Evolutionary conservation across 2,113 vertebrate species (phyloP).

Genomic region (Malurus elegans): DNA sequence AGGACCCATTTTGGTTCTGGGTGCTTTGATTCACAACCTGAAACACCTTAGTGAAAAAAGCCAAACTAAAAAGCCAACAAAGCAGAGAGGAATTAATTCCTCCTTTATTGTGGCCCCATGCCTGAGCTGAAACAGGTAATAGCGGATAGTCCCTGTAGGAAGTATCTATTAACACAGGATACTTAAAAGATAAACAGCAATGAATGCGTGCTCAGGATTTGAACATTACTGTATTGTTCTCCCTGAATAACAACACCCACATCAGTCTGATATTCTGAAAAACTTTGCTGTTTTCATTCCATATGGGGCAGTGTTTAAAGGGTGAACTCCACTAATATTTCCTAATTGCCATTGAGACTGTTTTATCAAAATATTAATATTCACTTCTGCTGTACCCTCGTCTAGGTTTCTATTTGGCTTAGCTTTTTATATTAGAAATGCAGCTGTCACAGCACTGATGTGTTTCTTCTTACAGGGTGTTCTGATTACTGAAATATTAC

Average conservation of each 20-base stretch:
- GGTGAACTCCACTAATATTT: background rate
- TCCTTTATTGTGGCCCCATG: background rate
- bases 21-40: background rate
- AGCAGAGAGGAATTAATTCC: background rate
- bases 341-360: background rate
- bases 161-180: fast-evolving
- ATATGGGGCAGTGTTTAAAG: background rate
- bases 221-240: background rate
- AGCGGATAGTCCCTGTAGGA: background rate
- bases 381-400: background rate
- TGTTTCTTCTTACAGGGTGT: background rate
- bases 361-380: background rate
- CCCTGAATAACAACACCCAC: background rate
- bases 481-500: background rate
- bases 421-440: background rate
- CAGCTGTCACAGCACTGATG: background rate
- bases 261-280: background rate
- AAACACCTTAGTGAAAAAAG: background rate
- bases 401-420: background rate
- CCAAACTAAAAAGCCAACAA: background rate
- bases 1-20: background rate
- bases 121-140: background rate
- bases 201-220: background rate
- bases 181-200: background rate
- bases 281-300: background rate